Evolutionary conservation across 2,797 vertebrate species (phyloP).

Genomic region (Fistularia commersonii): DNA sequence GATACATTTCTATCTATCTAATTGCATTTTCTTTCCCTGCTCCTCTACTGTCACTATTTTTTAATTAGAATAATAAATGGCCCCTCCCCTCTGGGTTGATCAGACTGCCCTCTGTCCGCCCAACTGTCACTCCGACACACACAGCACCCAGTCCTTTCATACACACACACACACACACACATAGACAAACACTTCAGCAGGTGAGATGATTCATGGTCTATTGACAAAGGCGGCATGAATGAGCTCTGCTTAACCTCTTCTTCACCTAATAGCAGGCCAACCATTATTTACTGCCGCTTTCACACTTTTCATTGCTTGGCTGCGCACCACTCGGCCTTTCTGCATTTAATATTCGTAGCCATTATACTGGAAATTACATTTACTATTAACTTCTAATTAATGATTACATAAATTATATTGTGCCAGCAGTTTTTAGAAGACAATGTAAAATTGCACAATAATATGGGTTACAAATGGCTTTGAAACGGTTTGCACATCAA

Average conservation of each 20-base stretch:
- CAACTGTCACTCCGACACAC: constrained; percentile 58
- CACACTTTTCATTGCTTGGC: constrained; percentile 10
- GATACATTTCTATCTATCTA: constrained; percentile 5
- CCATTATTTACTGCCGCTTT: constrained; percentile 55
- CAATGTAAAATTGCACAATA: too few relatives aligned
- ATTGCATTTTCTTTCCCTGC: constrained; percentile 2
- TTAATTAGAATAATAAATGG: constrained; percentile 66
- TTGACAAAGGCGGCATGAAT: constrained; percentile 45
- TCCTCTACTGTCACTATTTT: constrained; percentile 20
- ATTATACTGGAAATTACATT: constrained; percentile 1
- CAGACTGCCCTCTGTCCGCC: constrained; percentile 51
- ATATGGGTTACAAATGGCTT: too few relatives aligned
- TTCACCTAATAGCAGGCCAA: constrained; percentile 46
- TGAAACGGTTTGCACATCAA: too few relatives aligned
- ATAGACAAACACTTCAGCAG: constrained; percentile 32
- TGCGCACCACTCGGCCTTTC: constrained; percentile 12
- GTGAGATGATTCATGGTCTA: constrained; percentile 58
- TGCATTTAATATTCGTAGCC: neutral
- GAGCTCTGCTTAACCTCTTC: constrained; percentile 60
- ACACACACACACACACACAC: too few relatives aligned
- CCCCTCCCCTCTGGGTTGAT: constrained; percentile 46
- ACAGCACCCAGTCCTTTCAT: constrained; percentile 43
- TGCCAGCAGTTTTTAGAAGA: too few relatives aligned
- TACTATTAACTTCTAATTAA: too few relatives aligned
- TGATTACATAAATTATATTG: too few relatives aligned